These are phyloP conservation scores for Pagetopsis macropterus DNA, from an alignment of 2,797 vertebrate genomes.

Conservation along the genomic window DNA sequence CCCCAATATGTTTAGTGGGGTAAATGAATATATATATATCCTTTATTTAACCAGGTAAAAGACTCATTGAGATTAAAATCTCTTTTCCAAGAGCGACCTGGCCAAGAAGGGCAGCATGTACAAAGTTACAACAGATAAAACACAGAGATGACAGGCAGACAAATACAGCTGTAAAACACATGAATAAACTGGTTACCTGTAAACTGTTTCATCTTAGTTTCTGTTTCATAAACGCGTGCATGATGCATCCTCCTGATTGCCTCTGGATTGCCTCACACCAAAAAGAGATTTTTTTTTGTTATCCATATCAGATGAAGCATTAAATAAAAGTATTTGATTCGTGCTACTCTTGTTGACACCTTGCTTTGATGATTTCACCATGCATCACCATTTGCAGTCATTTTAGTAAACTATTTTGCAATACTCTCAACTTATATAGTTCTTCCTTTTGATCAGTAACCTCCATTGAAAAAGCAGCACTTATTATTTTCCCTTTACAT, in stretches of 20 bases:
- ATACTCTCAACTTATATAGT: not conserved
- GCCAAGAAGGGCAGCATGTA: too few relatives aligned
- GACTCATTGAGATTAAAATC: too few relatives aligned
- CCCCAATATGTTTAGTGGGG: not conserved
- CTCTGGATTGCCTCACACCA: not conserved
- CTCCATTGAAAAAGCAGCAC: not conserved
- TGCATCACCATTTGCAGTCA: not conserved
- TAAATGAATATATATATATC: not conserved
- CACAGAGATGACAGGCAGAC: too few relatives aligned
- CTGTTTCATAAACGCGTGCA: not conserved
- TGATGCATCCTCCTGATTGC: not conserved
- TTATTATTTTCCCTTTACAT: not conserved
- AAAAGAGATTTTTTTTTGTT: not conserved
- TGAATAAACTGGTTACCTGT: not conserved
- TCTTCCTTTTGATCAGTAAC: not conserved
- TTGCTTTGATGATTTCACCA: constrained; percentile 8
- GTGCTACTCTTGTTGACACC: not conserved
- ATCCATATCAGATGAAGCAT: not conserved
- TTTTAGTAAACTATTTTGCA: not conserved
- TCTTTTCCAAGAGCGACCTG: too few relatives aligned
- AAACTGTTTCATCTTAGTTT: not conserved
- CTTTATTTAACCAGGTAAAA: too few relatives aligned
- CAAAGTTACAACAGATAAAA: too few relatives aligned
- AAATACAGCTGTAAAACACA: too few relatives aligned
- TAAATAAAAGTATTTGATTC: not conserved